A percentile compares a stretch with the other conserved stretches of the same genome.
Conservation (phyloP, 2,888 invertebrate genomes). For the Drosophila mayaguana region DNA sequence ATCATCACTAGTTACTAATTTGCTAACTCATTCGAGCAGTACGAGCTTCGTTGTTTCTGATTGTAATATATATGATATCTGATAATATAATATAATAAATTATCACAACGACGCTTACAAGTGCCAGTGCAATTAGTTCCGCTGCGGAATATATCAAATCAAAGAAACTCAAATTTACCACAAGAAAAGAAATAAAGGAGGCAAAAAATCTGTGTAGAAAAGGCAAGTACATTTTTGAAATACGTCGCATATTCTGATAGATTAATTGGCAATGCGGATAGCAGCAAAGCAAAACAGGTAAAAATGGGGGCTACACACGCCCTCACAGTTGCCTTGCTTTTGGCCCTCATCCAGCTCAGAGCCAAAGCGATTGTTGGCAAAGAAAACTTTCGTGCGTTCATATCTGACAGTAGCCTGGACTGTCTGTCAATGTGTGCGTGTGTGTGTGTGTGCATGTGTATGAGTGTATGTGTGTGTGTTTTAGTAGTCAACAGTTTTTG, state of each 20-base stretch:
- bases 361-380: constrained; percentile 41
- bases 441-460: constrained; percentile 4
- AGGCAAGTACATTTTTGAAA: constrained; percentile 27
- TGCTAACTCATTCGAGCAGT: no score
- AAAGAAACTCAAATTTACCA: not conserved
- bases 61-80: no score
- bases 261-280: constrained; percentile 59
- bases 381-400: constrained; percentile 59
- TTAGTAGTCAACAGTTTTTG: constrained; percentile 64
- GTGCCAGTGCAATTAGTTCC: no score
- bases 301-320: not conserved
- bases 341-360: not conserved
- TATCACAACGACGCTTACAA: no score
- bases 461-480: constrained; percentile 30
- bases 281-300: constrained; percentile 17
- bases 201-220: not conserved
- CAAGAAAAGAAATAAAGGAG: constrained; percentile 2
- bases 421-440: constrained; percentile 17
- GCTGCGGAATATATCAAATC: no score
- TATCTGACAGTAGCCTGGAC: constrained; percentile 48
- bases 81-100: no score
- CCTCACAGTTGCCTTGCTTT: not conserved
- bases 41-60: no score
- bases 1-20: no score
- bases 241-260: constrained; percentile 37